phyloP scores from a whole-genome alignment of 2,888 invertebrate genomes.

The Colostygia pectinataria region DNA sequence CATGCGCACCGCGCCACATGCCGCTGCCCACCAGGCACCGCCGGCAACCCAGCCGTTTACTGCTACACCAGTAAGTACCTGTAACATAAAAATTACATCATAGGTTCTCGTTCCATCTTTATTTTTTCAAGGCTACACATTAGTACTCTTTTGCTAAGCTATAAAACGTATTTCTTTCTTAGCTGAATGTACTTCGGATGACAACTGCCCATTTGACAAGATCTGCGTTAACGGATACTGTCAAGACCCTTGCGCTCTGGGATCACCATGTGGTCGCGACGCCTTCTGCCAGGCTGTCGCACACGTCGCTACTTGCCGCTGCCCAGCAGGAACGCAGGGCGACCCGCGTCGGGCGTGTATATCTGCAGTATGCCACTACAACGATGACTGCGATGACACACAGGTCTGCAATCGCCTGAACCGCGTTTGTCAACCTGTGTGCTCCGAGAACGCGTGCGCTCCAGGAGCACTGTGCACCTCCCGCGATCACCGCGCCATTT shows the following conservation, averaged over 20 bases:
- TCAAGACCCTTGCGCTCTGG: constrained; percentile 88
- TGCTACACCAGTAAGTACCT: constrained; percentile 92
- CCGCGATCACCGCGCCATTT: constrained; percentile 89
- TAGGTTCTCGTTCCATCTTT: no score
- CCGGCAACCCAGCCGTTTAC: constrained; percentile 92
- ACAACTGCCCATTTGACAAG: constrained; percentile 93
- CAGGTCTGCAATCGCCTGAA: constrained; percentile 93
- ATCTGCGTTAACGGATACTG: constrained; percentile 91
- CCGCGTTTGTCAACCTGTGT: constrained; percentile 91
- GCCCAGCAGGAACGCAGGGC: constrained; percentile 93
- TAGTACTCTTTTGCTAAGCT: neutral
- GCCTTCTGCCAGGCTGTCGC: constrained; percentile 89
- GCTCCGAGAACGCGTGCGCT: constrained; percentile 92
- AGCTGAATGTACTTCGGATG: constrained; percentile 92
- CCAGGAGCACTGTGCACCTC: constrained; percentile 89
- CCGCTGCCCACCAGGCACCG: constrained; percentile 92
- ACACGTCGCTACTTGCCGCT: constrained; percentile 91
- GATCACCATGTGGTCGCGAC: constrained; percentile 89
- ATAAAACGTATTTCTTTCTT: constrained; percentile 39
- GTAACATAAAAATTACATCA: no score
- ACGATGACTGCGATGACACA: constrained; percentile 93
- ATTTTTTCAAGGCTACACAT: no score
- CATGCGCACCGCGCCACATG: constrained; percentile 91
- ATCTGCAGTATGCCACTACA: constrained; percentile 92
- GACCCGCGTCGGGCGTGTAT: constrained; percentile 92